phyloP scores from a whole-genome alignment of 2,113 vertebrate genomes.

The Anarhynchus alexandrinus region DNA sequence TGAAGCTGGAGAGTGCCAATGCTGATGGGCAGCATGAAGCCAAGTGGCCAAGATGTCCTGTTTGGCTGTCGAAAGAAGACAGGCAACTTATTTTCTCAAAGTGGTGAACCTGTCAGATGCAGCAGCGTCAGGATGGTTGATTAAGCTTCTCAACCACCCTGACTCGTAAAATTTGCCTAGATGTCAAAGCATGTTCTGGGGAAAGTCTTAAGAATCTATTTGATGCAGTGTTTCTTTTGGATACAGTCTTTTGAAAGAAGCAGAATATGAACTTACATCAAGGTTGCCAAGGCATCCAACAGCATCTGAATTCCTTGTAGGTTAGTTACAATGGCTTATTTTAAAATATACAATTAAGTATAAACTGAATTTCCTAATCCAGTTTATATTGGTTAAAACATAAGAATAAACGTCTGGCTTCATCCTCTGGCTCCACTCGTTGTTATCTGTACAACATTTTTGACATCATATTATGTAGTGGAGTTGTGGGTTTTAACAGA shows the following conservation, averaged over 20 bases:
- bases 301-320: not conserved
- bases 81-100: not conserved
- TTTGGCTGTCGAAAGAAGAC: not conserved
- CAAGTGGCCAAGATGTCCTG: not conserved
- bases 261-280: not conserved
- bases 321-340: not conserved
- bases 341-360: not conserved
- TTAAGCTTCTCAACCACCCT: not conserved
- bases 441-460: not conserved
- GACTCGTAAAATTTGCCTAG: not conserved
- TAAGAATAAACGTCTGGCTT: not conserved
- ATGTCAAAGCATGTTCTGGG: not conserved
- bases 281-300: not conserved
- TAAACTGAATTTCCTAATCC: slow-evolving; percentile 21
- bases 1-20: not conserved
- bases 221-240: slow-evolving; percentile 1
- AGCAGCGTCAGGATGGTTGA: not conserved
- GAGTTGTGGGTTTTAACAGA: not conserved
- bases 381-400: not conserved
- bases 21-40: not conserved
- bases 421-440: not conserved
- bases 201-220: not conserved
- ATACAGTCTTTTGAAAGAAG: not conserved
- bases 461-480: not conserved
- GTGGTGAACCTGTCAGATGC: not conserved